Evolutionary conservation across 2,113 vertebrate genomes (phyloP), one percentile per base, ranked within the genome.

Genomic region (Oreochromis niloticus): DNA sequence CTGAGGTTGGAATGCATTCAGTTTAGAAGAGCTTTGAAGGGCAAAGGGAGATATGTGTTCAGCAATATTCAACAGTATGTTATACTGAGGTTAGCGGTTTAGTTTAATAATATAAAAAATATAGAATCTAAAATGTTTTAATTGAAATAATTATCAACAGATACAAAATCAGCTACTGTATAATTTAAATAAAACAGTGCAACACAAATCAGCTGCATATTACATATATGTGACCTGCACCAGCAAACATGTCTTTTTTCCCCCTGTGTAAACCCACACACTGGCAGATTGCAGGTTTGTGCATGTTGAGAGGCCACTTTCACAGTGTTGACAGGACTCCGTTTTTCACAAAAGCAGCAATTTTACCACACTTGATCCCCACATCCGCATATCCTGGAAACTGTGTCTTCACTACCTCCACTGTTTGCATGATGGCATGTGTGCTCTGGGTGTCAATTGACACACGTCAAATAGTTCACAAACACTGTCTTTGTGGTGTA

Each of bases 1-100:
- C 32, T 83, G 46, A 83, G 56, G 54, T 36, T 2, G 24, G 11
- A 85, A 55, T 73, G 66, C 12, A 56, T 91, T 86, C 41, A 79
- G 43, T 66, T 91, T 85, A 52, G 34, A 82, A 7, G 71, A 19
- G 79, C 32, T 80, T 88, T 83, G 17, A 52, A 27, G 32, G 46
- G 14, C 85, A 50, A 80, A 52, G 6, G 41, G 8, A 85, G 27
- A 86, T 34, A 22, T 13, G n/a, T 78, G 43, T 83, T 36, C 50
- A 85, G 78, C 46, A 85, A 34, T 43, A 32, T 9, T 81, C 19
- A 83, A 34, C 43, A 54, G 22, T 48, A 57, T 84, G 13, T 41
- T 75, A 57, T 46, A 19, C 48, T 82, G 3, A 79, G 12, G 14
- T 63, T 52, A 73, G 11, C 2, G 2, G 19, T 81, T 85, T 14